Evolutionary conservation across 2,113 vertebrate species (phyloP).

Genomic region (Tonatia bakeri): DNA sequence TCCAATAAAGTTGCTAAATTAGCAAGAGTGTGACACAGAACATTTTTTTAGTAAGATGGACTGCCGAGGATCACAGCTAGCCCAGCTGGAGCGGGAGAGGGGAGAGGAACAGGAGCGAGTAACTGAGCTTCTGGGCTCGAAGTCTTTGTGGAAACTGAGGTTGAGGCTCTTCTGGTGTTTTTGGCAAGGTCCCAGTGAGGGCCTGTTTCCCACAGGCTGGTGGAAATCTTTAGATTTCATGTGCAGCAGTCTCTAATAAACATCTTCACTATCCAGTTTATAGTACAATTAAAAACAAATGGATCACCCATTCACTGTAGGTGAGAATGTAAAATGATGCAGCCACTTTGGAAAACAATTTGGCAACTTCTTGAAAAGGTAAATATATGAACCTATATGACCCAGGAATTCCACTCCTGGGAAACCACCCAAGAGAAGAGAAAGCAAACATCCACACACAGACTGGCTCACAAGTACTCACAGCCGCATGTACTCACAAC

Average conservation of each 20-base stretch:
- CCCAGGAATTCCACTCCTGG: slow-evolving; percentile 2
- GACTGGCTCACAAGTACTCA: background rate
- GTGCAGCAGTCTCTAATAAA: background rate
- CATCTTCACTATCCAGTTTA: background rate
- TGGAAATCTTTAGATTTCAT: background rate
- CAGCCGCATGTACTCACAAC: rapidly evolving
- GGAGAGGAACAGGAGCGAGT: rapidly evolving
- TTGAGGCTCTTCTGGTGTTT: background rate
- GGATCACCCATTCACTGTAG: background rate
- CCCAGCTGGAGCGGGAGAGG: background rate
- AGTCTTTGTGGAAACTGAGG: background rate
- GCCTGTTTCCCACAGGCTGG: background rate
- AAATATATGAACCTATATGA: background rate
- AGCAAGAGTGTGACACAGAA: background rate
- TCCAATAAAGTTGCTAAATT: slow-evolving; percentile 46
- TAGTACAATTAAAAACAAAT: background rate
- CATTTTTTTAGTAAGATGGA: background rate
- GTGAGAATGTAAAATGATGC: rapidly evolving
- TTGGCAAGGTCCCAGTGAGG: background rate
- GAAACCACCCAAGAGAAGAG: background rate
- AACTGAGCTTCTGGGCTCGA: background rate
- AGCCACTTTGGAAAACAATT: background rate
- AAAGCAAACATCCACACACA: background rate
- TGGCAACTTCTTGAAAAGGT: background rate
- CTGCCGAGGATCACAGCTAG: background rate